Conservation (phyloP, 2,113 vertebrate species). For the Mandrillus leucophaeus region DNA sequence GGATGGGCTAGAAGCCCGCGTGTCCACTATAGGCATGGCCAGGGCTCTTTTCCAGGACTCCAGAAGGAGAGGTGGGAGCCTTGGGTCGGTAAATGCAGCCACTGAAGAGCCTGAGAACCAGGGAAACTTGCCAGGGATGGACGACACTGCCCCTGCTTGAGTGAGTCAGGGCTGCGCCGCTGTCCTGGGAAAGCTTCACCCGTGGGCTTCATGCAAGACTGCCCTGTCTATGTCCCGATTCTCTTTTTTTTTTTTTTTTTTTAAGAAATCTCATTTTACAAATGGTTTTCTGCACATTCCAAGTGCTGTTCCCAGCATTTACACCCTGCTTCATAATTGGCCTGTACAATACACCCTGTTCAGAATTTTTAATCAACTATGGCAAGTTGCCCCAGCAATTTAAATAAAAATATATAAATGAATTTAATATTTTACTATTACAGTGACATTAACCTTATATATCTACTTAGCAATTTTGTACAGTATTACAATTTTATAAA, state of each 20-base stretch:
- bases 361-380: slow-evolving; percentile 69
- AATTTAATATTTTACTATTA: slow-evolving; percentile 76
- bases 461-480: slow-evolving; percentile 60
- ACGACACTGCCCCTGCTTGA: neutral
- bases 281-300: slow-evolving; percentile 16
- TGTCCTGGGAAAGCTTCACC: neutral
- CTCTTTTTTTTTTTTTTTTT: neutral
- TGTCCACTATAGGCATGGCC: neutral
- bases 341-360: slow-evolving; percentile 40
- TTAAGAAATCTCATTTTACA: slow-evolving; percentile 41
- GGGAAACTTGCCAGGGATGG: neutral
- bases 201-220: accelerated
- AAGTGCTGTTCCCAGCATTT: neutral
- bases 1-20: neutral
- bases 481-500: slow-evolving; percentile 48
- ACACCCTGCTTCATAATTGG: slow-evolving; percentile 51
- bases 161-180: no score
- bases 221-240: neutral
- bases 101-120: neutral
- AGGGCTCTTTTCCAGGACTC: neutral
- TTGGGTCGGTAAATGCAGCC: neutral
- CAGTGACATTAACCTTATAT: slow-evolving; percentile 67
- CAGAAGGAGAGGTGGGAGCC: neutral
- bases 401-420: slow-evolving; percentile 74
- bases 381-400: slow-evolving; percentile 66